A percentile compares a stretch with the other conserved stretches of the same genome.
These are phyloP conservation scores for Epicampocera succincta DNA, from an alignment of 2,888 invertebrate genomes.

Conservation along the genomic window DNA sequence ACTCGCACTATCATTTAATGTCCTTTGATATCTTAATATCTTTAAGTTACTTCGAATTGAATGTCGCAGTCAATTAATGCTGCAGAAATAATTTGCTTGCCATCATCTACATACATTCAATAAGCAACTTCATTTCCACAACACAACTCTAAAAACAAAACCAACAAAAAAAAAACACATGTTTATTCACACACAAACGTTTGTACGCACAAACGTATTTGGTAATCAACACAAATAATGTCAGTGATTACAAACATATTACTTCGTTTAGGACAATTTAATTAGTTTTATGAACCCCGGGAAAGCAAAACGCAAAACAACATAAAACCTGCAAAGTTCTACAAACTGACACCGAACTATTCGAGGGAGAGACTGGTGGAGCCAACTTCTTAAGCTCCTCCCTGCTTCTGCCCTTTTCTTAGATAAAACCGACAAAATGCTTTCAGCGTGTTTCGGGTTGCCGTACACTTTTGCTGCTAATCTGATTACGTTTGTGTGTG, in stretches of 20 bases:
- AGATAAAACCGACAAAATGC: background rate
- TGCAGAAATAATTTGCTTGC: slow-evolving; percentile 11
- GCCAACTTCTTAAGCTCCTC: no score
- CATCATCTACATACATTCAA: slow-evolving; percentile 16
- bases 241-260: slow-evolving; percentile 60
- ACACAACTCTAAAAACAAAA: background rate
- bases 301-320: background rate
- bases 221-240: slow-evolving; percentile 35
- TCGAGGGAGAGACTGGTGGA: background rate
- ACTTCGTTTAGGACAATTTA: slow-evolving; percentile 64
- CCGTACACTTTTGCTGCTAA: background rate
- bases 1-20: no score
- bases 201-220: background rate
- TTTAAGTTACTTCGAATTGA: no score
- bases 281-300: slow-evolving; percentile 54
- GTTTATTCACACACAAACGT: background rate
- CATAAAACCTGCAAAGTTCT: background rate
- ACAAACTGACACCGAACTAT: background rate
- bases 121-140: slow-evolving; percentile 23
- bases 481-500: slow-evolving; percentile 13
- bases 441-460: slow-evolving; percentile 26
- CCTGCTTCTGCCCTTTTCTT: background rate
- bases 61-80: background rate
- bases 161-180: slow-evolving; percentile 17
- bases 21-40: no score